Base-by-base conservation (phyloP, 2,888 invertebrate species). In the Nemoura dubitans region DNA sequence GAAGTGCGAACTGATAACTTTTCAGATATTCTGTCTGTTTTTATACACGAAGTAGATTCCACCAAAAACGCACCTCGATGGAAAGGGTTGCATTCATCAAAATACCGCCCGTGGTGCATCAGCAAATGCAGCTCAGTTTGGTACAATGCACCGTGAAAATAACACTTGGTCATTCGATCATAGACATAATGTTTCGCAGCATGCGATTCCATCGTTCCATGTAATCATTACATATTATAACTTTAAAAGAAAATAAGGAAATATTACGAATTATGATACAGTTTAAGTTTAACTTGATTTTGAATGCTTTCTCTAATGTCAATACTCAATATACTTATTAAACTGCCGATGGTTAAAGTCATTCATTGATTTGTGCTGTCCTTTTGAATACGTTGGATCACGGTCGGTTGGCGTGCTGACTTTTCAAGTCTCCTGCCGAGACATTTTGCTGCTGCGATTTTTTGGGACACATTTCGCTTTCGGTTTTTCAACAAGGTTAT, bases 401-500 rank as follows among this genome's bases (percentile, higher is more conserved):
- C n/a, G n/a, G n/a, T n/a, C n/a, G 78, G 78, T 78, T 78, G 78
- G 78, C n/a, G n/a, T n/a, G n/a, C 26, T 78, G 78, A 59, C 21
- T 59, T 59, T 59, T 59, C 59, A 59, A 59, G 59, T 21, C 59
- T 59, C 59, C 59, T 59, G 59, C 59, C 21, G 59, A 59, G 59
- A 21, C 59, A 59, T 21, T 59, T 59, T 59, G 14, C 59, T 59
- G 6, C 21, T 21, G 10, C 59, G 59, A 14, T 59, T 59, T 59
- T 21, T 59, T 59, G 59, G 36, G 59, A 59, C 59, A 59, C 59
- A 59, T 59, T 59, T 59, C 21, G 59, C 59, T 59, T 59, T 59
- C 59, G 21, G 3, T 59, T 59, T 59, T 59, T 59, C 16, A 21
- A 14, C 59, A 59, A 59, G 59, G 59, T 59, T 59, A 59, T 59